Percentiles rank a stretch among this genome's conserved stretches.
Conservation (phyloP, 2,113 vertebrate species). For the Rhabdomys dilectus region DNA sequence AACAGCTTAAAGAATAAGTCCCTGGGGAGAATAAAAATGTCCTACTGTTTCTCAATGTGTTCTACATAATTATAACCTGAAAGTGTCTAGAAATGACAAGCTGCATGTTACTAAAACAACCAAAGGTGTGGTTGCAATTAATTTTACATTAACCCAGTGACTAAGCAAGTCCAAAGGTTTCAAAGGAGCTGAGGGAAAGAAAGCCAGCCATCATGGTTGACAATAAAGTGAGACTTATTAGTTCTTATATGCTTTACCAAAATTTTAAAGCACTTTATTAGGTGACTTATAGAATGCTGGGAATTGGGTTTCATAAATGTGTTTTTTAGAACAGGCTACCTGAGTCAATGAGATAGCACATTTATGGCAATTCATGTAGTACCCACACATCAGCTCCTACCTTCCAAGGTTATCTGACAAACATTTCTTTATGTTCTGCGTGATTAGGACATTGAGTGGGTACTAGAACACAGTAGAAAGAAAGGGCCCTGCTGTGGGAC, state of each 20-base stretch:
- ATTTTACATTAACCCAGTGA: conserved; percentile 51
- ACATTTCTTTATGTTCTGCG: not conserved
- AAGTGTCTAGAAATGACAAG: conserved; percentile 37
- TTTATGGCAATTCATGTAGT: not conserved
- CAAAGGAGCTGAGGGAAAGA: not conserved
- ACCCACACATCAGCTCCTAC: not conserved
- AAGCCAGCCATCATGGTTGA: not conserved
- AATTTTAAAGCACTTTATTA: not conserved
- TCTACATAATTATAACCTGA: conserved; percentile 57
- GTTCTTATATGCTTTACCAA: conserved; percentile 36
- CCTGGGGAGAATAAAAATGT: not conserved
- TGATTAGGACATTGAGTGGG: conserved; percentile 8
- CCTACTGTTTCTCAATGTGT: not conserved
- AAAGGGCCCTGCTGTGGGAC: not conserved
- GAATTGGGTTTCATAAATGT: not conserved
- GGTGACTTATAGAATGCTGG: too few relatives aligned
- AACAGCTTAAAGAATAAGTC: conserved; percentile 8
- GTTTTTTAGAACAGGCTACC: not conserved
- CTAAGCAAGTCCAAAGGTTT: conserved; percentile 20
- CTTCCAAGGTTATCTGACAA: conserved; percentile 12
- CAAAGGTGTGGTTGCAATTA: conserved; percentile 8
- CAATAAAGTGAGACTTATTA: not conserved
- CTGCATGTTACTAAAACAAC: conserved; percentile 29
- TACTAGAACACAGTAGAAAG: not conserved
- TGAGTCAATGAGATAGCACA: not conserved